Base-by-base conservation (phyloP, 2,797 vertebrate species). In the Merluccius polli region DNA sequence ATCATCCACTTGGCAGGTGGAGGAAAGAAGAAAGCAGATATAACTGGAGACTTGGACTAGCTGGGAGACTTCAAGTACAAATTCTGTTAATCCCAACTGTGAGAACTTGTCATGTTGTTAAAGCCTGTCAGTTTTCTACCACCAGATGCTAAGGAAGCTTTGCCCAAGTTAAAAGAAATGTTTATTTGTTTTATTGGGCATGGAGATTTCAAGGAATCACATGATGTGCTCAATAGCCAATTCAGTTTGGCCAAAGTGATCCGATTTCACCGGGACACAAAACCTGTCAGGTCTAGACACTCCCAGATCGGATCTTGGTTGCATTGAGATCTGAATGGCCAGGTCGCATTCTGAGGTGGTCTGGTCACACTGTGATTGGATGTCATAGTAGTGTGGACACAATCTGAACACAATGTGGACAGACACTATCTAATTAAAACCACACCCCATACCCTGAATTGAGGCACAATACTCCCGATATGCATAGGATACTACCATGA, bases 1-100 rank as follows among this genome's bases (percentile, higher is more conserved):
- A 87, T 83, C 86, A 82, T 84, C 82, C 48, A 44, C 33, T 59
- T 69, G 74, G 52, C 77, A 75, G 70, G 72, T 70, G 77, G 69
- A 70, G 73, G 77, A 72, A 86, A 69, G 77, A 85, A 86, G 82
- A 79, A 80, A 82, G 83, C 78, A 81, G 78, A 87, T 89, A 78
- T 82, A 78, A 77, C 77, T 75, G 78, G 75, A 85, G 81, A 31
- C 78, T 79, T 71, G 74, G 67, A 84, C 69, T 73, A 48, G 81
- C 81, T 80, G n/a, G 65, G 79, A 85, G 86, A 78, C 84, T 87
- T 83, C 70, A 78, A 74, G 77, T 85, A 82, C 78, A 80, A 72
- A 78, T 77, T 74, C 44, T 48, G 44, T 21, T 48, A 48, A 48
- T 48, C 44, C 44, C 21, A 18, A 48, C 44, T 48, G 44, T 48